Conservation (phyloP, 2,797 vertebrate genomes). For the Zonotrichia albicollis region DNA sequence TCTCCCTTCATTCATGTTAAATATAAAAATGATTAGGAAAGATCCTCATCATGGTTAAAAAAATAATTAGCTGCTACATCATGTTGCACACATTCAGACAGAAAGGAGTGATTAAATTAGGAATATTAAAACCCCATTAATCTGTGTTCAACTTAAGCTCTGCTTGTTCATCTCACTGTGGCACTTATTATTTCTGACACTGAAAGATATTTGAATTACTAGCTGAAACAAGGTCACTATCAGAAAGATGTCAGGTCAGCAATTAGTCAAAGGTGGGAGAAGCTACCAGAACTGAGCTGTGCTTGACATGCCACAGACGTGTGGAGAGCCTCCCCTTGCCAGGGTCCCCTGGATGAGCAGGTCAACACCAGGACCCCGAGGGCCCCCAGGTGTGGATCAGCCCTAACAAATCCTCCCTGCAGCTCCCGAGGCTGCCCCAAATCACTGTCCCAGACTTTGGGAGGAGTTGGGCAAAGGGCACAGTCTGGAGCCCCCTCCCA, state of each 20-base stretch:
- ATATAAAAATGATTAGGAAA: constrained; percentile 83
- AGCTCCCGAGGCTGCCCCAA: neutral
- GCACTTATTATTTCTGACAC: constrained; percentile 78
- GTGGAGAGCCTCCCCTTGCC: neutral
- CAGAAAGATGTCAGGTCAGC: constrained; percentile 75
- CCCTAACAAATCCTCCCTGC: neutral
- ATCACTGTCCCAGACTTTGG: fast-evolving
- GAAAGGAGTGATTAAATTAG: constrained; percentile 91
- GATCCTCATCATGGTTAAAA: constrained; percentile 89
- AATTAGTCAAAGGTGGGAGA: constrained; percentile 76
- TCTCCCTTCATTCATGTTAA: constrained; percentile 79
- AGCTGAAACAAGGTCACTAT: constrained; percentile 75
- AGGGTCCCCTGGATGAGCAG: neutral
- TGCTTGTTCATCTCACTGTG: constrained; percentile 78
- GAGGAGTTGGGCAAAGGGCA: neutral
- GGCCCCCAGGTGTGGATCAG: fast-evolving
- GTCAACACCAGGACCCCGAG: fast-evolving
- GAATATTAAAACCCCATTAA: constrained; percentile 91
- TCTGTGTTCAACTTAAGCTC: constrained; percentile 84
- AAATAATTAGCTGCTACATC: constrained; percentile 89
- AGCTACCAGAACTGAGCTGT: constrained; percentile 42
- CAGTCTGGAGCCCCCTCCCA: fast-evolving
- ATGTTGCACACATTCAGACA: constrained; percentile 81
- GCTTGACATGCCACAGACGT: constrained; percentile 31
- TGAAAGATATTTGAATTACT: constrained; percentile 75